Conservation (phyloP, 2,113 vertebrate genomes). For the Sclerurus mexicanus region DNA sequence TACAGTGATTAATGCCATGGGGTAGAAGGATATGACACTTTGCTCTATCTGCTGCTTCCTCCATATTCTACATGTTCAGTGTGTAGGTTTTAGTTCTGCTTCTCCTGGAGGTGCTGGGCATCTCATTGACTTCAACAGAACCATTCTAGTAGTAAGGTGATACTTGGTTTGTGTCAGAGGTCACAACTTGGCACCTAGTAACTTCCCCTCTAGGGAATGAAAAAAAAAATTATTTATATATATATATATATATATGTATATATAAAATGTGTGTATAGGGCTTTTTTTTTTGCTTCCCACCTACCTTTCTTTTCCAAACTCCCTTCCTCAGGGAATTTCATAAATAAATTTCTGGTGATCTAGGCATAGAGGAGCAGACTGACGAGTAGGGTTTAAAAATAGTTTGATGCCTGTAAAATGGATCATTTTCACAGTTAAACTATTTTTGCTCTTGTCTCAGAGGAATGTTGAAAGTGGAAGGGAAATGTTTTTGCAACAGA, state of each 20-base stretch:
- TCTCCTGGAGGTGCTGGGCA: not conserved
- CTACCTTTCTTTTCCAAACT: constrained; percentile 11
- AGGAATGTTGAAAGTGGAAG: constrained; percentile 19
- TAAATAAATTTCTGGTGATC: constrained; percentile 35
- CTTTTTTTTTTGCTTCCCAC: constrained; percentile 8
- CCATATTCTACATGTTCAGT: not conserved
- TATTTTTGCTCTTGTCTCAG: constrained; percentile 43
- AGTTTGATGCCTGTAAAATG: constrained; percentile 36
- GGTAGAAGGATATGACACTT: accelerated
- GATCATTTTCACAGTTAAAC: constrained; percentile 47
- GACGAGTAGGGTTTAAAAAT: constrained; percentile 51
- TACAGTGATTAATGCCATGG: not conserved
- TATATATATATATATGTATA: accelerated
- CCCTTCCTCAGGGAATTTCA: not conserved
- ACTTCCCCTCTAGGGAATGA: not conserved
- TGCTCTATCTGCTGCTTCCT: not conserved
- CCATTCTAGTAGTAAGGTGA: not conserved
- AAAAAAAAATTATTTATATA: not conserved
- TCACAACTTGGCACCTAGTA: not conserved
- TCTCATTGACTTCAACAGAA: not conserved
- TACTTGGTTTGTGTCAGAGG: not conserved
- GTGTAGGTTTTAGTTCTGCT: not conserved
- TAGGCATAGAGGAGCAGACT: constrained; percentile 23
- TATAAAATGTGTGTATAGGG: not conserved
- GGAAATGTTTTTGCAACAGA: constrained; percentile 57